These are phyloP conservation scores for Tursiops truncatus DNA, from an alignment of 2,113 vertebrate species.

Conservation along the genomic window DNA sequence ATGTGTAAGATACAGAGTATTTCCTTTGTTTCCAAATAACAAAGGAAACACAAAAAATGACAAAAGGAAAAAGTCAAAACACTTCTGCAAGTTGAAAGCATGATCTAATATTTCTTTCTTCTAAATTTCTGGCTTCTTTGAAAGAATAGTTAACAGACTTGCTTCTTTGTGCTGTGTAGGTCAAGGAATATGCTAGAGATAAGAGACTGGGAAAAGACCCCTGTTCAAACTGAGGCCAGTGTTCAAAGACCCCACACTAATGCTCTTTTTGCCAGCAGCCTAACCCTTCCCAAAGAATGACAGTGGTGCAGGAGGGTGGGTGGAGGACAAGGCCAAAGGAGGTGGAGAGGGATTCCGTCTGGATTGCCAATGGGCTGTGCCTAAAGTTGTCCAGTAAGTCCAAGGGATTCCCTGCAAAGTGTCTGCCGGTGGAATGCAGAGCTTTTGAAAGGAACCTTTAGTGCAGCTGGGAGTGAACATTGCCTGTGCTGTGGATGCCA, in stretches of 20 bases:
- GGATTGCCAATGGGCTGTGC: not conserved
- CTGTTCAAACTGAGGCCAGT: not conserved
- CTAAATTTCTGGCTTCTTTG: conserved; percentile 19
- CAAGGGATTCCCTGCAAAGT: conserved; percentile 35
- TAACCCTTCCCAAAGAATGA: not conserved
- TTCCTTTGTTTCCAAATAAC: not conserved
- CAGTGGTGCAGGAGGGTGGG: not conserved
- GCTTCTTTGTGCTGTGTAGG: not conserved
- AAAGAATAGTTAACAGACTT: not conserved
- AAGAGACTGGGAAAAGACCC: conserved; percentile 45
- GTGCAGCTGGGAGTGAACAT: conserved; percentile 64
- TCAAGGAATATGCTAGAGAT: not conserved
- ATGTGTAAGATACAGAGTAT: not conserved
- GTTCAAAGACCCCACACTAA: not conserved
- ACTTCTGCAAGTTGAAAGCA: conserved; percentile 17
- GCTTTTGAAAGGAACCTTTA: conserved; percentile 58
- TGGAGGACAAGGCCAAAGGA: not conserved
- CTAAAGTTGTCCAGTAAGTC: conserved; percentile 42
- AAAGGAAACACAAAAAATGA: conserved; percentile 1
- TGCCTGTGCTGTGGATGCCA: conserved; percentile 55
- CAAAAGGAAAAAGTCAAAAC: not conserved
- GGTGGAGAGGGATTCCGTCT: not conserved
- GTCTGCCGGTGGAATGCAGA: conserved; percentile 58
- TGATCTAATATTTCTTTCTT: conserved; percentile 56
- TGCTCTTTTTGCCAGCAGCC: conserved; percentile 33